phyloP scores from a whole-genome alignment of 2,113 vertebrate genomes.

The Charina bottae region DNA sequence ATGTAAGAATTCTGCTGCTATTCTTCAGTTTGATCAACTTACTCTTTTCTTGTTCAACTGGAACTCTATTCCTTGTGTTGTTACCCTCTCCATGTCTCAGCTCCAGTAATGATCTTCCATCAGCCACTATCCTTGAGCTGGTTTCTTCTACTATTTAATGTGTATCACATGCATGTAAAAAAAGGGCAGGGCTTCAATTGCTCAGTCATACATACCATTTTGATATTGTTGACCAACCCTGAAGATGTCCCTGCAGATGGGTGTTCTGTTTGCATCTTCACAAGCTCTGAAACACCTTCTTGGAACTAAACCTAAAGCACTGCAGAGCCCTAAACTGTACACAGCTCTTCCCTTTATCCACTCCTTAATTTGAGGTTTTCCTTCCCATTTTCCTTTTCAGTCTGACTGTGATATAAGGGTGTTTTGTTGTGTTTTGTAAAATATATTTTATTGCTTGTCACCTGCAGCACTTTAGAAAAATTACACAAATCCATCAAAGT shows the following conservation, averaged over 20 bases:
- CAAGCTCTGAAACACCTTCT: neutral
- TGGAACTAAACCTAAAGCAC: neutral
- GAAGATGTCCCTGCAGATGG: neutral
- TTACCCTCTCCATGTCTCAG: neutral
- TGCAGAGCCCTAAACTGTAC: neutral
- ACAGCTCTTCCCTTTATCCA: neutral
- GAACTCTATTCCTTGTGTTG: neutral
- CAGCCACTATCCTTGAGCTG: neutral
- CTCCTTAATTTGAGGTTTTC: neutral
- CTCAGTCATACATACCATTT: neutral
- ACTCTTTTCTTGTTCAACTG: neutral
- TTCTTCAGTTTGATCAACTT: neutral
- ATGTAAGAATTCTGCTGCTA: neutral
- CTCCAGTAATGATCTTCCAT: neutral
- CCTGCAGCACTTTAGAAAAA: slow-evolving; percentile 70
- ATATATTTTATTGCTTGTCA: slow-evolving; percentile 66
- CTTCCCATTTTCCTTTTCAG: neutral
- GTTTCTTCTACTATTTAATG: neutral
- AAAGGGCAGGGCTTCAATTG: neutral
- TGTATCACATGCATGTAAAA: neutral
- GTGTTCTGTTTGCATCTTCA: neutral
- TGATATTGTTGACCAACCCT: neutral
- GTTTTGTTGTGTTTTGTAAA: slow-evolving; percentile 22
- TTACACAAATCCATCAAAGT: slow-evolving; percentile 75
- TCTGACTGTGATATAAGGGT: neutral